Conservation (phyloP, 2,113 vertebrate genomes). For the Oostethus manadensis region DNA sequence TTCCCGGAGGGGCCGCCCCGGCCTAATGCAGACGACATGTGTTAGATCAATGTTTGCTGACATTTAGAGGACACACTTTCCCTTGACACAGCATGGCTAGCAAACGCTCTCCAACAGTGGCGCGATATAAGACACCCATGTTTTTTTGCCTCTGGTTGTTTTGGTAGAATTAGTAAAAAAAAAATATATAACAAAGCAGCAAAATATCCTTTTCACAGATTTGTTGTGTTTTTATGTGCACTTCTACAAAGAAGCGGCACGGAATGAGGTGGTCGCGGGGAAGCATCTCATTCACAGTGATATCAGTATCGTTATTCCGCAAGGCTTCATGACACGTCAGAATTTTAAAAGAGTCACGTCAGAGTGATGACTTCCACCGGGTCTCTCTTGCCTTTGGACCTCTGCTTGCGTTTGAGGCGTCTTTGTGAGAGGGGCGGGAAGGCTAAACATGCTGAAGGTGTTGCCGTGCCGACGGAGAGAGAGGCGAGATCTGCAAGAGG, state of each 20-base stretch:
- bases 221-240: constrained; percentile 31
- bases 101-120: too few relatives aligned
- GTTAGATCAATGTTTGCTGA: constrained; percentile 26
- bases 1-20: constrained; percentile 35
- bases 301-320: constrained; percentile 46
- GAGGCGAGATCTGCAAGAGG: constrained; percentile 50
- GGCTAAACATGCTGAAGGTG: constrained; percentile 26
- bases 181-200: constrained; percentile 41
- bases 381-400: constrained; percentile 54
- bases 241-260: constrained; percentile 55
- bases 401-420: constrained; percentile 66
- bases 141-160: constrained; percentile 11
- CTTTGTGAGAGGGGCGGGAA: constrained; percentile 43
- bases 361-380: constrained; percentile 66
- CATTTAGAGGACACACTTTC: background rate
- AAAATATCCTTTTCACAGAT: constrained; percentile 42
- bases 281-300: constrained; percentile 63
- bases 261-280: constrained; percentile 45
- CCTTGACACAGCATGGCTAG: background rate
- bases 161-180: constrained; percentile 42
- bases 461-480: constrained; percentile 58
- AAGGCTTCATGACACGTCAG: constrained; percentile 23
- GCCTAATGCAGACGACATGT: constrained; percentile 6
- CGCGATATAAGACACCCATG: constrained; percentile 10
- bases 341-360: constrained; percentile 51